Conservation (phyloP, 2,797 vertebrate genomes). For the Ibycter americanus region DNA sequence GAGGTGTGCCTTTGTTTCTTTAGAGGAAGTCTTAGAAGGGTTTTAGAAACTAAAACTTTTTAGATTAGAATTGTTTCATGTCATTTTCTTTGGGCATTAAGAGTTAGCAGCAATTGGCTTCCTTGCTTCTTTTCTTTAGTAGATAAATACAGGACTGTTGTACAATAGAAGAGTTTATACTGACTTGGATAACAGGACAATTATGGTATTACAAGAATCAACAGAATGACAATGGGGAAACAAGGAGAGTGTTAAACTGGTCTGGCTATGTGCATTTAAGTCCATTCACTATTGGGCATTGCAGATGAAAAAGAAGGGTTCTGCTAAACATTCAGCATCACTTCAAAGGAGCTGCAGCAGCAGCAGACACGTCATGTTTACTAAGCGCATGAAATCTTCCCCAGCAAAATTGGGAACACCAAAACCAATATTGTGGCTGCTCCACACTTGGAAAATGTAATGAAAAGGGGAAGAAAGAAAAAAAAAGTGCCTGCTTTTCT, state of each 20-base stretch:
- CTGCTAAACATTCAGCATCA: not conserved
- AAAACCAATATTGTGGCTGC: not conserved
- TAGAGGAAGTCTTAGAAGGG: not conserved
- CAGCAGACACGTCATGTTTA: not conserved
- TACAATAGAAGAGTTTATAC: not conserved
- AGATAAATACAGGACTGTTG: not conserved
- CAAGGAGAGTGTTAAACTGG: not conserved
- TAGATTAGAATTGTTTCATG: not conserved
- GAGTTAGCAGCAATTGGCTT: not conserved
- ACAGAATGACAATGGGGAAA: not conserved
- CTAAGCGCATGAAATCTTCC: not conserved
- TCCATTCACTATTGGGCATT: not conserved
- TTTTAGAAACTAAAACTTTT: not conserved
- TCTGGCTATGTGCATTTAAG: not conserved
- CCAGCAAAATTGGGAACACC: not conserved
- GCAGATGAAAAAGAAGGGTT: not conserved
- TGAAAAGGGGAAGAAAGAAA: accelerated
- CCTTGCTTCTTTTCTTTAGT: not conserved
- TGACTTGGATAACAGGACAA: not conserved
- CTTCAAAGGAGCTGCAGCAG: not conserved
- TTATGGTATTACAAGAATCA: not conserved
- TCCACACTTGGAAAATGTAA: not conserved
- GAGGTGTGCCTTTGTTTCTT: not conserved
- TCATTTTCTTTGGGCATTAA: not conserved
- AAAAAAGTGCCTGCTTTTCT: not conserved